Evolutionary conservation across 1,140 invertebrate genomes (phyloP), one percentile per base, ranked within the genome.

Genomic region (Brachionus manjavacas): DNA sequence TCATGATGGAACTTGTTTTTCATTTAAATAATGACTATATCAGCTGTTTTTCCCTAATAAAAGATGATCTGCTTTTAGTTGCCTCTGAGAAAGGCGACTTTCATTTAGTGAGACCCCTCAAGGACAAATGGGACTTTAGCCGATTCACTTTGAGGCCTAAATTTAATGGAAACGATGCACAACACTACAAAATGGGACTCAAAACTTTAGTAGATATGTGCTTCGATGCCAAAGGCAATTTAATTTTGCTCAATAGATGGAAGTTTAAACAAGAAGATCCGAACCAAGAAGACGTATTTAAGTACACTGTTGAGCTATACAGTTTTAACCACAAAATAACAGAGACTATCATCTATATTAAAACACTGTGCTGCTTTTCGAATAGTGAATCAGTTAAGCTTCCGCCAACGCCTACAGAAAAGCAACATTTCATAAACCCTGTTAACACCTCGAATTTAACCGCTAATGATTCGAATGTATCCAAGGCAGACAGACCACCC

Each of bases 121-220:
- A 81, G n/a, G 52, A 60, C 23, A 81, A 81, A 68, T 81, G 52
- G 79, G 64, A 81, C 25, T 81, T 81, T 43, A 43, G 31, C 23
- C 49, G 79, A 20, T 64, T 68, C 20, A 43, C 52, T 6, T n/a
- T 81, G 9, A 81, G 25, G 4, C 64, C 79, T 6, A 60, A 60
- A 68, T 68, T 81, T 28, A 43, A 81, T 41, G 52, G 28, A n/a
- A 28, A 68, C 23, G 79, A 81, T 25, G 31, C 79, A 7, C 20
- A 81, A 11, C 20, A 43, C 23, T 81, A 81, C 28, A 68, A 81
- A 23, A 12, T 6, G 4, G 79, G 64, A 9, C n/a, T 28, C 2
- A 81, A 81, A 81, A 64, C 39, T 25, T 64, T 81, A 64, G 11
- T 81, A 25, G 79, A 81, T 23, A 43, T 81, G 52, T 81, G 79